Base-by-base conservation (phyloP, 2,888 invertebrate species). In the Epistrophella euchroma region DNA sequence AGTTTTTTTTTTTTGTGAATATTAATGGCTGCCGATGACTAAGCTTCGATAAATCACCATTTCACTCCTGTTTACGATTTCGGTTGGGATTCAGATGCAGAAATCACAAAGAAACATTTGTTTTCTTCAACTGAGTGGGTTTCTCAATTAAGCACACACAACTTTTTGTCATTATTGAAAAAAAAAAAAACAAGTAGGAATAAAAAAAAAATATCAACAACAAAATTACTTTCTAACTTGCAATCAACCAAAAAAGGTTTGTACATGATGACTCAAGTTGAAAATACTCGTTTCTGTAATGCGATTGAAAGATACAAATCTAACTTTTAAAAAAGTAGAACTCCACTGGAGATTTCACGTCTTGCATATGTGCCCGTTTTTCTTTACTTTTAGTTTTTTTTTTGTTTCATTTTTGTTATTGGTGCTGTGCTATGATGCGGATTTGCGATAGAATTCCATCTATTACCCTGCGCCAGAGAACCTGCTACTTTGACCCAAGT, bases 161-260 rank as follows among this genome's bases (percentile, higher is more conserved):
- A 19, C 52, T 74, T 58, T 58, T 37, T 62, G 68, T 80, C 68
- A 17, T 55, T 40, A 45, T 64, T 32, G 55, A 64, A 19, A 45
- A 40, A 64, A 19, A 45, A 40, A 45, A 37, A 47, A 55, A 56
- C 35, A 22, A 37, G 7, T 1, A 17, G 10, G 19, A 35, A 37
- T 4, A 58, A 58, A 13, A 58, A 58, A 7, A 28, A 55, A 55
- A 28, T 15, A 2, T 22, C 45, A 40, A 17, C 28, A 47, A 52
- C 6, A 37, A 52, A 22, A 37, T 56, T 71, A 81, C 81, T 81
- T 81, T 81, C 81, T 76, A 71, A 71, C 47, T 58, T 71, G 71
- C 70, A 75, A 17, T 66, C 68, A n/a, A 43, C 62, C 52, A 52
- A 52, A 68, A 52, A 66, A 68, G 68, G 62, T 62, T 62, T 28